phyloP scores from a whole-genome alignment of 2,113 vertebrate species.

The Sceloporus undulatus region DNA sequence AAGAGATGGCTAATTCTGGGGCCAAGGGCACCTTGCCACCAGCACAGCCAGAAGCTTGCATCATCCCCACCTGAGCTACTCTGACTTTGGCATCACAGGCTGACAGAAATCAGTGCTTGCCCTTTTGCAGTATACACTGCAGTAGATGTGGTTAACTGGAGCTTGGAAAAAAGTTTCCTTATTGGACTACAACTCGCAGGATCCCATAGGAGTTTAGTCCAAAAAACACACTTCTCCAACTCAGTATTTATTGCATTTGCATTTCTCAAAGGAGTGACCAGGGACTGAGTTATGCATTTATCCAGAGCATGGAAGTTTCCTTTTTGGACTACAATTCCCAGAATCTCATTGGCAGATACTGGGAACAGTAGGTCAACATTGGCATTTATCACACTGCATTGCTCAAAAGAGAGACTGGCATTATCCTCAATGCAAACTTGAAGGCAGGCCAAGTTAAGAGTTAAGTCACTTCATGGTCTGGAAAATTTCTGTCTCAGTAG shows the following conservation, averaged over 20 bases:
- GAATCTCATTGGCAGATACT: background rate
- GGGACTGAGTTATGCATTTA: no score
- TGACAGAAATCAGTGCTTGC: no score
- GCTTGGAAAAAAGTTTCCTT: background rate
- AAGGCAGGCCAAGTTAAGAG: background rate
- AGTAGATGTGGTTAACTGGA: background rate
- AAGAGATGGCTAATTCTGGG: background rate
- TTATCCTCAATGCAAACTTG: background rate
- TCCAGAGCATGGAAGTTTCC: no score
- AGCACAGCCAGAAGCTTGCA: background rate
- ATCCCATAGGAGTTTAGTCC: no score
- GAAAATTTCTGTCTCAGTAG: background rate
- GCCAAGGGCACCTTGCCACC: constrained; percentile 14
- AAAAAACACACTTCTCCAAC: no score
- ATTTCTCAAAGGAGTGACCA: no score
- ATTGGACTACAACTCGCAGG: background rate
- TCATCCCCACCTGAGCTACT: constrained; percentile 8
- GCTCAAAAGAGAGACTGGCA: background rate
- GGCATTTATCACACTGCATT: background rate
- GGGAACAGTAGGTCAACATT: background rate
- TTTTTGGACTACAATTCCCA: background rate
- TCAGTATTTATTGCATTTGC: no score
- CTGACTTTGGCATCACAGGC: background rate
- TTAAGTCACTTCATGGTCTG: background rate
- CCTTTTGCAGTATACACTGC: background rate